Base-by-base conservation (phyloP, 2,797 vertebrate genomes). In the Benthosema pterotum region DNA sequence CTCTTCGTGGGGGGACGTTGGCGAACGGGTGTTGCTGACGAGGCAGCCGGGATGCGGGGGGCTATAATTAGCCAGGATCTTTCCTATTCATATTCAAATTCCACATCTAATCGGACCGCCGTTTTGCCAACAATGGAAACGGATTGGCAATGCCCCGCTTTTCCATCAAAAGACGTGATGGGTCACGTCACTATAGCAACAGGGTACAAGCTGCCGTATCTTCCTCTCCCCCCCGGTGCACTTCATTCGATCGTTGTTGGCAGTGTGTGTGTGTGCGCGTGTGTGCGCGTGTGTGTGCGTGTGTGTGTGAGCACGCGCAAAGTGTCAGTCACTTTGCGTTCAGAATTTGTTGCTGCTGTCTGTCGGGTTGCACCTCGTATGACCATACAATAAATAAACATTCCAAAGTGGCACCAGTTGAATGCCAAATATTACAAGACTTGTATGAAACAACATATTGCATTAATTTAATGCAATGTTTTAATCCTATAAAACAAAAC, bases 61-160 rank as follows among this genome's bases (percentile, higher is more conserved):
- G 72, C 78, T 90, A 87, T 90, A 89, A 91, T 90, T 91, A 91
- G 87, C 82, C 77, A 57, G 72, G 71, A 80, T 85, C 79, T 80
- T 22, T 22, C 83, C 75, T 83, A 83, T 90, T 86, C 79, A 72
- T 86, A 89, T 91, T 89, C 76, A 83, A 87, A 89, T 86, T 83
- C 78, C 67, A 69, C 72, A 83, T 86, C 81, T 86, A 85, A 88
- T 88, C 85, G 86, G 76, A 57, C 60, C 16, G 55, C 48, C 4
- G 71, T 84, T 83, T 38, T 86, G 82, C 71, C 58, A 73, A 77
- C 58, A 70, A 69, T 66, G 65, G 78, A 78, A 71, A 50, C 16
- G 69, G 75, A 83, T 83, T 84, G 82, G 71, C 47, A 75, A 38
- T 60, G 60, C 55, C 67, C 58, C 32, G 32, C 32, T 61, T 77